Percentiles rank a stretch among this genome's conserved stretches.
Evolutionary conservation across 2,888 invertebrate genomes (phyloP).

Genomic region (Leucophenga montana): DNA sequence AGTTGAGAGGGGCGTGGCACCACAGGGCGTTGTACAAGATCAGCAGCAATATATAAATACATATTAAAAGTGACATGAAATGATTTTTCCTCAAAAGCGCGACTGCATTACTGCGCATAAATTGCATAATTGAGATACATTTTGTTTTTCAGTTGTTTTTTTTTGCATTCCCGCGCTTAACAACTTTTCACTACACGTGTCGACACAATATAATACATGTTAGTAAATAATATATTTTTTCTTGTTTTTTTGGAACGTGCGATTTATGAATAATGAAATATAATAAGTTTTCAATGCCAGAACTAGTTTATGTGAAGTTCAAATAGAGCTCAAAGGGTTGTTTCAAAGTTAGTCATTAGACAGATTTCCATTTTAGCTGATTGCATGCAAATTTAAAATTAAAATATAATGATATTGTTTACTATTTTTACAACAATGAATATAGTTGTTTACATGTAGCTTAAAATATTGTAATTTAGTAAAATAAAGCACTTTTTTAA

Average conservation of each 20-base stretch:
- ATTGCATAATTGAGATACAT: background rate
- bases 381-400: constrained; percentile 12
- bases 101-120: background rate
- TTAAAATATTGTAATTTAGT: background rate
- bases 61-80: background rate
- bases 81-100: background rate
- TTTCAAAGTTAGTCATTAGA: no score
- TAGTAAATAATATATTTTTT: background rate
- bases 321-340: no score
- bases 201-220: constrained; percentile 1
- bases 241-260: constrained; percentile 54
- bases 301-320: constrained; percentile 31
- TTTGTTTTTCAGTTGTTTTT: background rate
- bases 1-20: background rate
- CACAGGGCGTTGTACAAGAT: no score
- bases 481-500: background rate
- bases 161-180: no score
- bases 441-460: background rate
- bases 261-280: constrained; percentile 48
- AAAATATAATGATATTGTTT: background rate
- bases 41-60: no score
- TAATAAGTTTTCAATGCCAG: constrained; percentile 48
- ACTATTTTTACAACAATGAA: background rate
- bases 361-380: no score
- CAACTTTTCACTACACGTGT: background rate